These are phyloP conservation scores for Chrysolina oricalcia DNA, from an alignment of 2,888 invertebrate species.

Conservation along the genomic window DNA sequence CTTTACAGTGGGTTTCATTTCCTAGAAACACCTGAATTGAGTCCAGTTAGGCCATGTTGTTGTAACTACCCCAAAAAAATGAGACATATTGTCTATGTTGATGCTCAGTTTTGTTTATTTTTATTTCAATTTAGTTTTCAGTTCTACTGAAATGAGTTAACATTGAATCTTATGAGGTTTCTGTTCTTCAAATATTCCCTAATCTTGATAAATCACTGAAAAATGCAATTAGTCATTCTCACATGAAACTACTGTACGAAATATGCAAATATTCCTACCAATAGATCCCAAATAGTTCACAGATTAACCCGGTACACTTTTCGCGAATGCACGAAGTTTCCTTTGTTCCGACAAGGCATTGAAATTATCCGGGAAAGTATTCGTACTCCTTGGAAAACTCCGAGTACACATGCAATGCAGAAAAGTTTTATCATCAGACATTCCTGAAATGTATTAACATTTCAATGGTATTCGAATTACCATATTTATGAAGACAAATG, in stretches of 20 bases:
- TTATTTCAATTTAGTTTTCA: too few species aligned
- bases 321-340: constrained; percentile 1
- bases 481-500: constrained; percentile 38
- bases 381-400: constrained; percentile 23
- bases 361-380: constrained; percentile 44
- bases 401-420: constrained; percentile 44
- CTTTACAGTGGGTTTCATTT: too few species aligned
- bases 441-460: constrained; percentile 42
- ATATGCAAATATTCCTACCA: not conserved
- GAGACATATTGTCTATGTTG: too few species aligned
- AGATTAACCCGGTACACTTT: not conserved
- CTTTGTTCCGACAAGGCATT: constrained; percentile 41
- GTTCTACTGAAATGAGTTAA: too few species aligned
- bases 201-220: too few species aligned
- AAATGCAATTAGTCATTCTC: too few species aligned
- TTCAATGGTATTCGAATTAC: constrained; percentile 41
- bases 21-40: too few species aligned
- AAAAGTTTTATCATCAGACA: constrained; percentile 44
- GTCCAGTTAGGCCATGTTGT: too few species aligned
- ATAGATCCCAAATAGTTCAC: not conserved
- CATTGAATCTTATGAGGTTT: too few species aligned
- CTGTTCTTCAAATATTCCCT: too few species aligned
- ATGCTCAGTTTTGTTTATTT: too few species aligned
- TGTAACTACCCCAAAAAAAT: too few species aligned
- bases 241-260: not conserved